Evolutionary conservation across 2,113 vertebrate genomes (phyloP), one percentile per base, ranked within the genome.

Genomic region (Bubalus kerabau): DNA sequence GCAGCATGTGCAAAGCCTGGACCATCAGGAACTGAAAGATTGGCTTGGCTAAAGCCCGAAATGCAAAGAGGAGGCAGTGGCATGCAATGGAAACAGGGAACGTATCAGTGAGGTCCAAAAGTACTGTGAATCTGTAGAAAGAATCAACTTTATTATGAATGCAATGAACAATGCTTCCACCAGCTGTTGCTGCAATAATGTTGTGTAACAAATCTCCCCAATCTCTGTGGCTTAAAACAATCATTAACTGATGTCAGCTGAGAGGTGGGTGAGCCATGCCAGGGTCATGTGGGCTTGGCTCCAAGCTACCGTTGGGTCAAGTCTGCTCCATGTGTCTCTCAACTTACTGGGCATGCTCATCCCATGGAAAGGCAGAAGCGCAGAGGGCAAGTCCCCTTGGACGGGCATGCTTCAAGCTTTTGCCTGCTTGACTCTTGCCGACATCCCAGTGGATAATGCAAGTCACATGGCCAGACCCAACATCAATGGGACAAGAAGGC

Each of bases 1-100:
- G 23, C 14, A 43, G 56, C 21, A 23, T 7, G 24, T 1, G 7
- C 0, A 4, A 3, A 43, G 52, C 32, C 12, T 1, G 30, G 12
- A 0, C 2, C 0, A 6, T 30, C 30, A 40, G 60, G 28, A 32
- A 11, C 30, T 2, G 40, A 10, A 74, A 40, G 13, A 24, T 76
- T 40, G 36, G 40, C 40, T 90, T 4, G 0, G 30, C 36, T 5
- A 59, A 81, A 19, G 23, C 83, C 52, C 0, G 11, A 87, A 56
- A 40, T 23, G 9, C 43, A 21, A 59, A 16, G 26, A 6, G 7
- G 62, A 90, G 84, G 56, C 36, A 78, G 78, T 9, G 13, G 23
- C 10, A 3, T 12, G 62, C 90, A 62, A 15, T 36, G 23, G 50
- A 23, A 15, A 52, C 5, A 2, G 28, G 5, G 15, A 43, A 40